Evolutionary conservation across 2,888 invertebrate genomes (phyloP).

Genomic region (Temnothorax ravouxi): DNA sequence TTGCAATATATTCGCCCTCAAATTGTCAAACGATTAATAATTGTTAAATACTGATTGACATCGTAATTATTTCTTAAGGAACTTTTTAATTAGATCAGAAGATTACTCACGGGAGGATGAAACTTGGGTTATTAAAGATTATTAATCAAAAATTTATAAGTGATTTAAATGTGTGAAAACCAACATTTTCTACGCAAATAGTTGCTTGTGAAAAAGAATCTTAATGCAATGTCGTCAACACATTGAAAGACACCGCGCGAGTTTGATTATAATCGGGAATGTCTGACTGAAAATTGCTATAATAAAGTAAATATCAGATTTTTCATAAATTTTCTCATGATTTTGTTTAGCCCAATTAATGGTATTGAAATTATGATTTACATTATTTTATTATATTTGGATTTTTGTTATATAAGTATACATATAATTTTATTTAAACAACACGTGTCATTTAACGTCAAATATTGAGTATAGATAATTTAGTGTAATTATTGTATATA

Average conservation of each 20-base stretch:
- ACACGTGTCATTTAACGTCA: neutral
- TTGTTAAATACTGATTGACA: neutral
- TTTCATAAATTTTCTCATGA: neutral
- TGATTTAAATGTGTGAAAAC: neutral
- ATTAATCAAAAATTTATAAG: neutral
- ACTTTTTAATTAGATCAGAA: neutral
- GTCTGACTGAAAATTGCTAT: neutral
- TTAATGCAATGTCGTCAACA: neutral
- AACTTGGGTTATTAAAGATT: neutral
- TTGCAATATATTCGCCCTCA: neutral
- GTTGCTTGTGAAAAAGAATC: neutral
- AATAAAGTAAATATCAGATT: neutral
- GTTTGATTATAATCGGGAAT: neutral
- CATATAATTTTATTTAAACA: conserved; percentile 8
- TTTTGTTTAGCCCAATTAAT: neutral
- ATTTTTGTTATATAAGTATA: neutral
- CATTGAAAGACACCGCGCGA: neutral
- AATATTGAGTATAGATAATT: neutral
- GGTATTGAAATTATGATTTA: neutral
- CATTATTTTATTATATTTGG: neutral
- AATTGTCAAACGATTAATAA: neutral
- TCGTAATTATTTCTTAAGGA: neutral
- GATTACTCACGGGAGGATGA: neutral
- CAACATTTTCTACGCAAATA: neutral
- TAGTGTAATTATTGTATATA: neutral